phyloP scores from a whole-genome alignment of 2,113 vertebrate species.

The Numenius arquata region DNA sequence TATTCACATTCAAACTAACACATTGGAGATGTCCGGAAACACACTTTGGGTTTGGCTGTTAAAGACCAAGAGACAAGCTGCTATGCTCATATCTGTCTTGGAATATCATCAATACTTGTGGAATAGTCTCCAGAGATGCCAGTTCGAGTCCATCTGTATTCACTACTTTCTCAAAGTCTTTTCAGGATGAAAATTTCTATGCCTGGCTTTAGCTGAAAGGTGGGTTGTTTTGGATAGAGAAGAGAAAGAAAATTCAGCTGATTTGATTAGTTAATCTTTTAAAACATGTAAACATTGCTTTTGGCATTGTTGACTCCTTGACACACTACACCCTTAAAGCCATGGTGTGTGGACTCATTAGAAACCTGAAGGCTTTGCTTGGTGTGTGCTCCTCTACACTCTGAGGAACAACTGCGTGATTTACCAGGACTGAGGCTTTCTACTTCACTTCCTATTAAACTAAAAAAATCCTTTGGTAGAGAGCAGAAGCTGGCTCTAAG shows the following conservation, averaged over 20 bases:
- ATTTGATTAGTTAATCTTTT: not conserved
- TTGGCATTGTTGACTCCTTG: not conserved
- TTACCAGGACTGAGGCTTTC: not conserved
- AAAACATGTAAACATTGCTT: not conserved
- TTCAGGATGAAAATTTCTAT: not conserved
- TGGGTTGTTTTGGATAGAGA: not conserved
- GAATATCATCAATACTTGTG: not conserved
- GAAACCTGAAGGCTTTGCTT: fast-evolving
- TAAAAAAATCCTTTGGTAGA: not conserved
- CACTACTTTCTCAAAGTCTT: not conserved
- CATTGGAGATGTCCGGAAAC: not conserved
- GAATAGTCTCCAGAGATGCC: not conserved
- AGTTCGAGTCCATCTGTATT: not conserved
- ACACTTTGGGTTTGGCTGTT: not conserved
- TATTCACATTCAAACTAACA: not conserved
- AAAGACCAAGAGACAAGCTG: not conserved
- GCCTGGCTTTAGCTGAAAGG: not conserved
- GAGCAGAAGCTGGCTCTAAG: not conserved
- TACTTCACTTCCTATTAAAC: not conserved
- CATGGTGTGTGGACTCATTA: not conserved
- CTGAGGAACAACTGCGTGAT: not conserved
- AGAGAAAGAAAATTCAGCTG: not conserved
- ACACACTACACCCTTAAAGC: not conserved
- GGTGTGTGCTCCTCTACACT: not conserved
- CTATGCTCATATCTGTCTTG: not conserved